Evolutionary conservation across 1,140 invertebrate species (phyloP), one percentile per base, ranked within the genome.

Genomic region (Lepidotrigona ventralis): DNA sequence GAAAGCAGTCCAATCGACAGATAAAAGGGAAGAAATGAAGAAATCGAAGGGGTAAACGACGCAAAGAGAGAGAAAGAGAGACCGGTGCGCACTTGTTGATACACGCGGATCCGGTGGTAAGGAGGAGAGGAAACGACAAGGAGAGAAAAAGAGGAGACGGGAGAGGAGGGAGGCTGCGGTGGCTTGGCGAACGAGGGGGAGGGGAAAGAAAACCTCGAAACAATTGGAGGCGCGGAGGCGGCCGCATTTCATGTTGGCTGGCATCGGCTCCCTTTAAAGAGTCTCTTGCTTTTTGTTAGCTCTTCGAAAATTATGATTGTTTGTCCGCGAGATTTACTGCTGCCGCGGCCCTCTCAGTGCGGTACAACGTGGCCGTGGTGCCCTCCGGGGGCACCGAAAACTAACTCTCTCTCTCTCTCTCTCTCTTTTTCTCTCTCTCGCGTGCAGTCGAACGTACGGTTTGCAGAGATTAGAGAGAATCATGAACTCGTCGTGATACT

Each of bases 261-360:
- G 91, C 91, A 92, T 93, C 92, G 92, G 92, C 89, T 90, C 85
- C 88, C 91, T 92, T 93, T 91, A 93, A 93, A 93, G 91, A 90
- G 84, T 91, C 89, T 92, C 90, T 91, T 90, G 90, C 91, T 91
- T 93, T 93, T 93, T 92, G 92, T 93, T 93, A 89, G 90, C 91
- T 93, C 91, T 91, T 92, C 91, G 92, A 91, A 92, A 93, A 93
- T 94, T 93, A 94, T 93, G 93, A 93, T 93, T 94, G 92, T 94
- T 94, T 93, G 93, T 93, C 91, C 91, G 90, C 85, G 89, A 92
- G 91, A 93, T 94, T 94, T 93, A 94, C 92, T 91, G 90, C 92
- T 81, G 69, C 80, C 33, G 82, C 85, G 81, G 85, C 85, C 85
- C 82, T 84, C 85, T 82, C 84, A 77, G 79, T 53, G 81, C 86